Percentiles rank a stretch among this genome's conserved stretches.
phyloP scores from a whole-genome alignment of 1,140 invertebrate species.

The Drosophila ananassae region DNA sequence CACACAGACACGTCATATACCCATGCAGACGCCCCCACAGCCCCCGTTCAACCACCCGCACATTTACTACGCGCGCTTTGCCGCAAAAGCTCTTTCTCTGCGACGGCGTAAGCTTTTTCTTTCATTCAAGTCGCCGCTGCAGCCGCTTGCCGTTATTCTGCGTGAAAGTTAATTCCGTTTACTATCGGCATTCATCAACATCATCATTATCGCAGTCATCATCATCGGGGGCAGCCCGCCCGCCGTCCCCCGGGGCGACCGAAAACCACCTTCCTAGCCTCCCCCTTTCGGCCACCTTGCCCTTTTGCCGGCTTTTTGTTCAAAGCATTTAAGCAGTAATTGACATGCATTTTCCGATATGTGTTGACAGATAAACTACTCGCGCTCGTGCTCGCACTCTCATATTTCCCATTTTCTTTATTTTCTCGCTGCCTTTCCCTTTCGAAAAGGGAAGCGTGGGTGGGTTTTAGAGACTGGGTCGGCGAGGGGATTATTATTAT shows the following conservation, averaged over 20 bases:
- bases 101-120: conserved; percentile 77
- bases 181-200: conserved; percentile 81
- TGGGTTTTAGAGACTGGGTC: background rate
- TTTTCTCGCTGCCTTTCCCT: conserved; percentile 26
- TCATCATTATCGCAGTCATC: conserved; percentile 57
- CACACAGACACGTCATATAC: background rate
- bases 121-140: conserved; percentile 76
- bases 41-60: conserved; percentile 56
- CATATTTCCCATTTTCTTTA: conserved; percentile 14
- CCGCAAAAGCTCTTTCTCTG: conserved; percentile 66
- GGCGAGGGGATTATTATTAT: conserved; percentile 28
- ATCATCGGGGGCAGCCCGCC: conserved; percentile 10
- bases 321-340: conserved; percentile 77
- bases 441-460: conserved; percentile 10
- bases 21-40: background rate
- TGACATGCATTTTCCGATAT: conserved; percentile 79
- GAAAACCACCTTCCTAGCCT: background rate
- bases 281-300: conserved; percentile 18
- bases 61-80: conserved; percentile 79
- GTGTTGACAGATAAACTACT: conserved; percentile 73
- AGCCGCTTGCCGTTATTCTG: conserved; percentile 59
- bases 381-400: conserved; percentile 20
- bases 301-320: conserved; percentile 68
- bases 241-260: conserved; percentile 13
- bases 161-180: conserved; percentile 82